A percentile compares a stretch with the other conserved stretches of the same genome.
phyloP scores from a whole-genome alignment of 2,797 vertebrate genomes.

The Mus minutoides region DNA sequence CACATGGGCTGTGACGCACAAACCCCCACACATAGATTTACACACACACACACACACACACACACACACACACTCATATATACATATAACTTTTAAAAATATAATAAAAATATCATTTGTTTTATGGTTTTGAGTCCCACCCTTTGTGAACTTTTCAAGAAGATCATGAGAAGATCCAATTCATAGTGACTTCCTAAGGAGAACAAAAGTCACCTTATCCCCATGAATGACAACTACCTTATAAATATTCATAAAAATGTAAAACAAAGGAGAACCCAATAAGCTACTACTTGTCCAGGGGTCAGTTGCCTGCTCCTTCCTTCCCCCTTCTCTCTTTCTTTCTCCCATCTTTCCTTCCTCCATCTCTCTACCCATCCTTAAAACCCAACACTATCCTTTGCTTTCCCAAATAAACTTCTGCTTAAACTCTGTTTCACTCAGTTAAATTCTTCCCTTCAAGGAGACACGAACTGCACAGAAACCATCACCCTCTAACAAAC shows the following conservation, averaged over 20 bases:
- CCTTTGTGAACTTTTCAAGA: neutral
- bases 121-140: neutral
- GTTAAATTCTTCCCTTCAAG: neutral
- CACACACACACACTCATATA: neutral
- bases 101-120: neutral
- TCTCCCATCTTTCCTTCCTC: too few species aligned
- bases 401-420: neutral
- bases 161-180: neutral
- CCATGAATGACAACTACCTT: neutral
- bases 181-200: neutral
- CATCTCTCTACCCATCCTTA: neutral
- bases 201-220: neutral
- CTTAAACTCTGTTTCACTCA: neutral
- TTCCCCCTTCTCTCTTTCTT: neutral
- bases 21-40: neutral
- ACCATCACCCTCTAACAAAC: neutral
- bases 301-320: neutral
- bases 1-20: neutral
- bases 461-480: neutral
- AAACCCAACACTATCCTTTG: neutral
- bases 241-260: neutral
- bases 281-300: neutral
- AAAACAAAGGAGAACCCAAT: neutral
- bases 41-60: neutral
- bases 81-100: neutral